phyloP scores from a whole-genome alignment of 1,140 invertebrate genomes.

The Coenobita brevimanus region DNA sequence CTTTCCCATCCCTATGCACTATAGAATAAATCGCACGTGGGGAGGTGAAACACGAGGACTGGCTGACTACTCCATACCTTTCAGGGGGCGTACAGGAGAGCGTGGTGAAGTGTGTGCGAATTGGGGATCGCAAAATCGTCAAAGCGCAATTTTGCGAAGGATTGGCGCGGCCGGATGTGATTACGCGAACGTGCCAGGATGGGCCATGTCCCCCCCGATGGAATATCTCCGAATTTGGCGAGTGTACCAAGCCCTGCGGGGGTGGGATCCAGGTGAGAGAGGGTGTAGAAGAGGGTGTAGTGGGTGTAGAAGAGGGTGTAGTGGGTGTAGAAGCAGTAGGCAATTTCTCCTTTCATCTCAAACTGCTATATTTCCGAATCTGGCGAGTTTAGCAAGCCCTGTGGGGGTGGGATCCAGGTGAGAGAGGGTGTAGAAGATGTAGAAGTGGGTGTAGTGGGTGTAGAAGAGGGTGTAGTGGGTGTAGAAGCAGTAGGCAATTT shows the following conservation, averaged over 20 bases:
- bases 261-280: slow-evolving; percentile 84
- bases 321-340: too few species aligned
- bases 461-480: too few species aligned
- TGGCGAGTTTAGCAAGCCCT: slow-evolving; percentile 88
- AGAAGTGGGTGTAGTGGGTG: too few species aligned
- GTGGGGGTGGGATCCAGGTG: slow-evolving; percentile 90
- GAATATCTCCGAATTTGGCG: slow-evolving; percentile 83
- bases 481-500: too few species aligned
- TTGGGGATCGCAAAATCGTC: slow-evolving; percentile 87
- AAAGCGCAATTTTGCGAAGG: slow-evolving; percentile 88
- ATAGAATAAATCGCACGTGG: too few species aligned
- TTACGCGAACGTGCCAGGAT: slow-evolving; percentile 94
- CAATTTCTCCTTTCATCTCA: slow-evolving; percentile 85
- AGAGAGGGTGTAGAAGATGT: too few species aligned
- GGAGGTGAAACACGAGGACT: too few species aligned
- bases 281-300: too few species aligned
- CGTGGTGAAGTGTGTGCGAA: slow-evolving; percentile 92
- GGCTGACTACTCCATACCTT: too few species aligned
- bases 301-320: too few species aligned
- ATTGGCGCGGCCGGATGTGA: slow-evolving; percentile 87
- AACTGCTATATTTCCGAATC: slow-evolving; percentile 83
- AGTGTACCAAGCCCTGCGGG: slow-evolving; percentile 92
- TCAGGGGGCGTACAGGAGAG: slow-evolving; percentile 83
- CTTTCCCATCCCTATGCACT: too few species aligned
- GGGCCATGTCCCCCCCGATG: slow-evolving; percentile 84